Percentiles rank a stretch among this genome's conserved stretches.
phyloP scores from a whole-genome alignment of 2,888 invertebrate species.

The Aplocera efformata region DNA sequence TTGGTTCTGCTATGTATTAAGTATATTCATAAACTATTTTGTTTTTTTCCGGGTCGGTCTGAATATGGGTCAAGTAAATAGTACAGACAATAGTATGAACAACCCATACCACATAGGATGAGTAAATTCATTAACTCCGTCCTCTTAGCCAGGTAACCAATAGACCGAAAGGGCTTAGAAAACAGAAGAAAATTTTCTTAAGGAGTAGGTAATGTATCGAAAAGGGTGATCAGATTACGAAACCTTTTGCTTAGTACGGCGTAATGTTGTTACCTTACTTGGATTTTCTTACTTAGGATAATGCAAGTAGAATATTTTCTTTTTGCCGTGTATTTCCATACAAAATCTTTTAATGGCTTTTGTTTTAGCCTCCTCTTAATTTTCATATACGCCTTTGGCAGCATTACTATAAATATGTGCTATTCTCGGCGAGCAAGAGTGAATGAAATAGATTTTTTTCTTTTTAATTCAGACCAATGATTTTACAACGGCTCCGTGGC shows the following conservation, averaged over 20 bases:
- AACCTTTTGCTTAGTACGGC: conserved; percentile 46
- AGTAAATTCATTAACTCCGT: conserved; percentile 10
- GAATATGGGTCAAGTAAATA: too few species aligned
- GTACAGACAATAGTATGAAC: too few species aligned
- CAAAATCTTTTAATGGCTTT: not conserved
- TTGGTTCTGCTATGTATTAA: too few species aligned
- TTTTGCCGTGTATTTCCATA: conserved; percentile 13
- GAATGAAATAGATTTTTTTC: too few species aligned
- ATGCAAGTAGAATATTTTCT: conserved; percentile 17
- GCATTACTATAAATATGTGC: too few species aligned
- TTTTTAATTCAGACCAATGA: too few species aligned
- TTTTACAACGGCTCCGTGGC: too few species aligned
- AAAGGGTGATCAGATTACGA: conserved; percentile 52
- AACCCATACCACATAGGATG: not conserved
- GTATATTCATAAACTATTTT: too few species aligned
- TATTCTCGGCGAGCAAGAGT: too few species aligned
- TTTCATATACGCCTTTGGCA: too few species aligned
- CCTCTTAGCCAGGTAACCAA: conserved; percentile 8
- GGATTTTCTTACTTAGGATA: conserved; percentile 34
- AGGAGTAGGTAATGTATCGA: conserved; percentile 41
- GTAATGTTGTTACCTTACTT: conserved; percentile 56
- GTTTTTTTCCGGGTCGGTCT: too few species aligned
- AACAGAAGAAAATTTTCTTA: conserved; percentile 48
- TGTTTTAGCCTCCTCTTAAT: too few species aligned
- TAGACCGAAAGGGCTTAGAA: conserved; percentile 33